A percentile compares a stretch with the other conserved stretches of the same genome.
Evolutionary conservation across 1,140 invertebrate species (phyloP).

Genomic region (Bombyx mandarina): DNA sequence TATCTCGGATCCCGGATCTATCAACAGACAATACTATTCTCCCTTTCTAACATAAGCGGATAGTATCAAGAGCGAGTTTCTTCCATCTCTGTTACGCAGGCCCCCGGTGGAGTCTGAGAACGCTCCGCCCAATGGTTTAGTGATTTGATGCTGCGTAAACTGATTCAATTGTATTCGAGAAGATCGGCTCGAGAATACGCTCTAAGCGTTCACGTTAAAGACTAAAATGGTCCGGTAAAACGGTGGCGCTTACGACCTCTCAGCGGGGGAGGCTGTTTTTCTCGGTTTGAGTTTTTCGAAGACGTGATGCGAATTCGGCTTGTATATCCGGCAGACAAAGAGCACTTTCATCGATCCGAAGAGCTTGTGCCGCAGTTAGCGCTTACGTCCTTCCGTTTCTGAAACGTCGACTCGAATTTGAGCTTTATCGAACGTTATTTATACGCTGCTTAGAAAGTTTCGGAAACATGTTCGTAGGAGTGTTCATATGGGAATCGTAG

Average conservation of each 20-base stretch:
- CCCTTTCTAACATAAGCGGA: constrained; percentile 34
- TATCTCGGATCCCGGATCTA: constrained; percentile 49
- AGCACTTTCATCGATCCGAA: constrained; percentile 57
- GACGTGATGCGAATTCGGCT: constrained; percentile 68
- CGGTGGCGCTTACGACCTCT: constrained; percentile 57
- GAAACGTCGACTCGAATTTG: constrained; percentile 39
- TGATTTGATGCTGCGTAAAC: constrained; percentile 71
- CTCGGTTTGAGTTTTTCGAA: constrained; percentile 65
- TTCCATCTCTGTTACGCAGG: constrained; percentile 48
- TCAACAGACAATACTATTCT: constrained; percentile 32
- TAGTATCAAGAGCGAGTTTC: constrained; percentile 25
- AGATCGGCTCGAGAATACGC: constrained; percentile 42
- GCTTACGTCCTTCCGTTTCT: constrained; percentile 37
- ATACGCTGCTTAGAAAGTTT: constrained; percentile 63
- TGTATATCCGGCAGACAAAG: constrained; percentile 63
- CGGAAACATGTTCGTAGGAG: constrained; percentile 45
- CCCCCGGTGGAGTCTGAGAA: constrained; percentile 60
- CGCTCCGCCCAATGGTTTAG: constrained; percentile 69
- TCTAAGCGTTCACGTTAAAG: constrained; percentile 57
- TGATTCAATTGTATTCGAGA: constrained; percentile 65
- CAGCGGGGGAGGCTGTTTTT: constrained; percentile 60
- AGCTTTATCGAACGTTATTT: constrained; percentile 61
- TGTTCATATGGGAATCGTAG: constrained; percentile 54
- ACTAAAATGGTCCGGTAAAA: constrained; percentile 61
- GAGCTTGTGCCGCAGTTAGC: constrained; percentile 37